Evolutionary conservation across 2,888 invertebrate genomes (phyloP).

Genomic region (Lacanobia oleracea): DNA sequence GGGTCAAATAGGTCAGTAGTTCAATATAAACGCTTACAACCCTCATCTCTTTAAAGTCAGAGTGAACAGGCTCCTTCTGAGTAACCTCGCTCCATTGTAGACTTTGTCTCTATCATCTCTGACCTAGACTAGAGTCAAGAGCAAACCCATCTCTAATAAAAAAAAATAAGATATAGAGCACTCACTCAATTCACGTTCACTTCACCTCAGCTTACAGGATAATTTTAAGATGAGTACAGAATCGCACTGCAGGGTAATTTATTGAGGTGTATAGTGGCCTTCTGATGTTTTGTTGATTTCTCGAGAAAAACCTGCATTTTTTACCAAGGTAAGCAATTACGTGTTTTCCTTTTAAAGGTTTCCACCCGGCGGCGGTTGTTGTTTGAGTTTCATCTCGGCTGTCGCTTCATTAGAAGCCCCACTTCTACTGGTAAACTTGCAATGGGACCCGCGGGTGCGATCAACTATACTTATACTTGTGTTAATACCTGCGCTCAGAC

Average conservation of each 20-base stretch:
- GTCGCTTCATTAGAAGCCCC: slow-evolving; percentile 71
- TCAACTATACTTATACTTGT: slow-evolving; percentile 82
- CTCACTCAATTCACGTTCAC: too few species aligned
- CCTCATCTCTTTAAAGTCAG: too few species aligned
- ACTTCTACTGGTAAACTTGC: slow-evolving; percentile 74
- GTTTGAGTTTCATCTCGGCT: slow-evolving; percentile 49
- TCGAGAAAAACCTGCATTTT: slow-evolving; percentile 16
- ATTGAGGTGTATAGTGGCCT: background rate
- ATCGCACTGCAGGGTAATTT: background rate
- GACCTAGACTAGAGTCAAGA: too few species aligned
- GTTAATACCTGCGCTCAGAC: slow-evolving; percentile 77
- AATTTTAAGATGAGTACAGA: too few species aligned
- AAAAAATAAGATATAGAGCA: too few species aligned
- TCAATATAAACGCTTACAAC: background rate
- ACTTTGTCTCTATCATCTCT: too few species aligned
- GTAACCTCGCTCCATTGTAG: too few species aligned
- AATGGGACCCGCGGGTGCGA: slow-evolving; percentile 81
- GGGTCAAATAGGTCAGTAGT: slow-evolving; percentile 29
- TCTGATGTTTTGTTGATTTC: slow-evolving; percentile 8
- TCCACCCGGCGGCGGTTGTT: slow-evolving; percentile 30
- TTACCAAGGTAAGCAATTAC: slow-evolving; percentile 42
- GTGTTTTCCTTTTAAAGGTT: slow-evolving; percentile 51
- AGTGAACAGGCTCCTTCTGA: too few species aligned
- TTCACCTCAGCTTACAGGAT: too few species aligned
- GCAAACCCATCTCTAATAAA: too few species aligned